Evolutionary conservation across 2,797 vertebrate species (phyloP).

Genomic region (Fratercula arctica): DNA sequence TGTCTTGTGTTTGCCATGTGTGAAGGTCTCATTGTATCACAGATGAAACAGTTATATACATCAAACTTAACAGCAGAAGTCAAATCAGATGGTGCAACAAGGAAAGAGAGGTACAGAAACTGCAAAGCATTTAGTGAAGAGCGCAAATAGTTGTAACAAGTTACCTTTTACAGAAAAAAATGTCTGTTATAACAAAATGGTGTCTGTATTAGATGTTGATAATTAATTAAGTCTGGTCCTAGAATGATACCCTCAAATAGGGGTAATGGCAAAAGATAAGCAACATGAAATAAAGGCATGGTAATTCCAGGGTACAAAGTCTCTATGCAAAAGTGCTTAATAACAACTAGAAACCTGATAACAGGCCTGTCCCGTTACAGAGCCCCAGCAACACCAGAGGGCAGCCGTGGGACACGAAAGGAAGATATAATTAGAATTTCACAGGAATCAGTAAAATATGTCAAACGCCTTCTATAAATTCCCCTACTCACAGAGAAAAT

Average conservation of each 20-base stretch:
- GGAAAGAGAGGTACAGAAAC: neutral
- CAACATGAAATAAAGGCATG: fast-evolving
- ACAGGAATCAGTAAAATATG: fast-evolving
- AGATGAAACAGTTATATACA: fast-evolving
- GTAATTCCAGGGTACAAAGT: neutral
- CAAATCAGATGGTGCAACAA: neutral
- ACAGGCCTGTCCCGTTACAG: fast-evolving
- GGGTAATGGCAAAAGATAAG: neutral
- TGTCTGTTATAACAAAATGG: fast-evolving
- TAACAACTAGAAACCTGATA: neutral
- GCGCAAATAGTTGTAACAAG: neutral
- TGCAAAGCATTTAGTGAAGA: neutral
- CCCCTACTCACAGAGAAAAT: neutral
- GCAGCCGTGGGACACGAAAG: neutral
- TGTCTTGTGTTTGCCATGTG: neutral
- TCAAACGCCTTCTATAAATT: neutral
- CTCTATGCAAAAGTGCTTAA: neutral
- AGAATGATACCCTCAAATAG: neutral
- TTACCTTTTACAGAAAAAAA: neutral
- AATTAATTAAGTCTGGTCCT: neutral
- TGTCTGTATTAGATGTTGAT: neutral
- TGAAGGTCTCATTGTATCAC: neutral
- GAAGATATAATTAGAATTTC: neutral
- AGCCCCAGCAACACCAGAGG: neutral
- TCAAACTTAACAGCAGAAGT: neutral